These are phyloP conservation scores for Catalaphyllia jardinei DNA, from an alignment of 64 coral and sea anemone species.

Conservation along the genomic window DNA sequence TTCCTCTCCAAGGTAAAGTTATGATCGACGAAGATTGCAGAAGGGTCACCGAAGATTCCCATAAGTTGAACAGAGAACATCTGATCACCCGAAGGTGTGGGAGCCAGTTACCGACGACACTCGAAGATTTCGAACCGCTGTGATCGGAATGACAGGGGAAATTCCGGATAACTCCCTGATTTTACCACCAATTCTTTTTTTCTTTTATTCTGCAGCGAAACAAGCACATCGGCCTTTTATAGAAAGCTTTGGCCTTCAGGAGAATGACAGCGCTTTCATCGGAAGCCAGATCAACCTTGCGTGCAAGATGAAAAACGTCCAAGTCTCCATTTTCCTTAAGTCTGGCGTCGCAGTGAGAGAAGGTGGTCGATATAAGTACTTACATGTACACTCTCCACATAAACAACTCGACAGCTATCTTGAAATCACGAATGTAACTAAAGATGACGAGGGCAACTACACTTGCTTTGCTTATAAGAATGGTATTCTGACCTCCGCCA, in stretches of 20 bases:
- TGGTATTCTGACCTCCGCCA: background rate
- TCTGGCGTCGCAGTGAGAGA: background rate
- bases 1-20: too few species aligned
- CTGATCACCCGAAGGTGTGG: too few species aligned
- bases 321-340: background rate
- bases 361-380: background rate
- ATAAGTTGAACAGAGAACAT: too few species aligned
- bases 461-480: constrained; percentile 1
- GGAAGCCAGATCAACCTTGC: constrained; percentile 12
- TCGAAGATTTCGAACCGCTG: too few species aligned
- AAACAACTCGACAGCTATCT: background rate
- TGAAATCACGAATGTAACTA: background rate
- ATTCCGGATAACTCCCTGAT: too few species aligned
- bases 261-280: background rate
- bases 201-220: background rate
- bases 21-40: too few species aligned
- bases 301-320: background rate
- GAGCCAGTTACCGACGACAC: too few species aligned
- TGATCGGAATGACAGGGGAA: too few species aligned
- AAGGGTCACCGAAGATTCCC: too few species aligned
- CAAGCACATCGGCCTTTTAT: background rate
- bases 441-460: background rate
- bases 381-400: background rate
- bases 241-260: background rate
- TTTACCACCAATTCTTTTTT: too few species aligned